Evolutionary conservation across 2,113 vertebrate genomes (phyloP), one percentile per base, ranked within the genome.

Genomic region (Sardina pilchardus): DNA sequence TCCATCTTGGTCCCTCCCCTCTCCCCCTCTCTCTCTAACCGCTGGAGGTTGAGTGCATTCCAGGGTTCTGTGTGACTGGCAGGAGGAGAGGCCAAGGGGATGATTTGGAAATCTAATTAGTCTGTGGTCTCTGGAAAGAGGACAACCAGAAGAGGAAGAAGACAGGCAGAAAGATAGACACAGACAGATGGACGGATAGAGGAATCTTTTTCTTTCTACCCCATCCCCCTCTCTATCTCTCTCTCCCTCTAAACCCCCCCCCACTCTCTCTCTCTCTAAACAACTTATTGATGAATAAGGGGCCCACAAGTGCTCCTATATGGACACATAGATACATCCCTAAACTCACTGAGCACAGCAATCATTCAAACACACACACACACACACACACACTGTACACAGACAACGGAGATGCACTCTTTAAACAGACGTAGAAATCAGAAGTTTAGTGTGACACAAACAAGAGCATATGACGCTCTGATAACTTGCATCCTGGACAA

Each of bases 111-210:
- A 89, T 89, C 81, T 30, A 87, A 88, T 91, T 88, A 88, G 80
- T 45, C 43, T 90, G 90, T 85, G 88, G 87, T 84, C 84, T 45
- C 45, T 84, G 71, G 83, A 87, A 53, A 87, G 71, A 82, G 45
- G 45, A 47, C 9, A 14, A 50, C 63, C 39, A 44, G 34, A 36
- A 48, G 80, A 36, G 44, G 80, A 71, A 82, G 24, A 47, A 81
- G n/a, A 39, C 19, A 14, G 39, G 21, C 19, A 47, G 81, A 81
- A 24, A 90, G 86, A 86, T 85, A 81, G 6, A 56, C 14, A 63
- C 56, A 63, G 21, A 63, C 56, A n/a, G 6, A 59, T 24, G n/a
- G 5, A 59, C 56, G n/a, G 56, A 26, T 24, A 63, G 56, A 63
- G 24, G 6, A 19, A n/a, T 63, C 56, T 63, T 26, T 63, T 63